Evolutionary conservation across 2,888 invertebrate species (phyloP).

Genomic region (Cyaniris semiargus): DNA sequence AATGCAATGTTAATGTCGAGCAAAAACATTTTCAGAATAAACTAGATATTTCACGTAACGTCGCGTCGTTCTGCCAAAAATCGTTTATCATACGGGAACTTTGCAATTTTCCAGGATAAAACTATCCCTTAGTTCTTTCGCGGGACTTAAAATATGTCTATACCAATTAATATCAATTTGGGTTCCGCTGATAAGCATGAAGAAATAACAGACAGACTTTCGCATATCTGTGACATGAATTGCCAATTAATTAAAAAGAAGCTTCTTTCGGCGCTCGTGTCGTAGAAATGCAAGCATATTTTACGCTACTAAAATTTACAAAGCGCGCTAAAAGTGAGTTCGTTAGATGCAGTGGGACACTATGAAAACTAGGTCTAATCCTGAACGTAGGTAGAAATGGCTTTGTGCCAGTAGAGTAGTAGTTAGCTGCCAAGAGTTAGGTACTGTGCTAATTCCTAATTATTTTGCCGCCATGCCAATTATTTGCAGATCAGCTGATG

Average conservation of each 20-base stretch:
- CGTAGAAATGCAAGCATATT: not conserved
- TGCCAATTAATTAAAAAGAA: too few relatives aligned
- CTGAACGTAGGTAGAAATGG: conserved; percentile 61
- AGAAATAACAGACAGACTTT: too few relatives aligned
- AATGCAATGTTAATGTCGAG: not conserved
- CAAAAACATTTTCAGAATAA: not conserved
- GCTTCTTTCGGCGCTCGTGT: not conserved
- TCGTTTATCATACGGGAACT: too few relatives aligned
- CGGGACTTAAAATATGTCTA: too few relatives aligned
- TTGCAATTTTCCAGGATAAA: too few relatives aligned
- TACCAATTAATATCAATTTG: too few relatives aligned
- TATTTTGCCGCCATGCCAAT: conserved; percentile 35
- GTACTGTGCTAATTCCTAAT: conserved; percentile 64
- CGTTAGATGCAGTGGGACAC: conserved; percentile 47
- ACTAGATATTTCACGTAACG: not conserved
- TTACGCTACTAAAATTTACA: not conserved
- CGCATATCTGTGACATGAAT: too few relatives aligned
- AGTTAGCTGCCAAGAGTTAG: conserved; percentile 64
- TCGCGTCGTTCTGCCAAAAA: too few relatives aligned
- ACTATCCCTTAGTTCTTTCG: too few relatives aligned
- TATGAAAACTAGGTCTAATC: conserved; percentile 56
- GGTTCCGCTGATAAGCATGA: too few relatives aligned
- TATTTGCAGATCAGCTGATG: not conserved
- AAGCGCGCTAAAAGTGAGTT: conserved; percentile 40
- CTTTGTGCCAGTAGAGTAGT: conserved; percentile 59